Evolutionary conservation across 2,113 vertebrate genomes (phyloP).

Genomic region (Megaceryle torquata): DNA sequence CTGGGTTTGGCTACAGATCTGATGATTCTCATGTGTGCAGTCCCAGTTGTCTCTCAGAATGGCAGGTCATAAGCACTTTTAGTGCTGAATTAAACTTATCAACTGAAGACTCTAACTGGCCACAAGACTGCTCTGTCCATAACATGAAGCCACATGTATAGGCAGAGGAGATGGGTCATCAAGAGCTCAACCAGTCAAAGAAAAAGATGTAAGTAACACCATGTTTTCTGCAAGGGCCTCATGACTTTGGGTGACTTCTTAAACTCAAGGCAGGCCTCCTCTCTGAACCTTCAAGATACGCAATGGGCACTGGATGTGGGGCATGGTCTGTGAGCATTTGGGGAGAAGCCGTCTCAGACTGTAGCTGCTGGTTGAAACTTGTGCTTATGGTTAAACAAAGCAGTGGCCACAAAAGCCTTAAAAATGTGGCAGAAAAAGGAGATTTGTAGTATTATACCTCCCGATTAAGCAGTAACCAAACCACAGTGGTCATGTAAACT

Average conservation of each 20-base stretch:
- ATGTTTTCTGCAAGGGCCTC: neutral
- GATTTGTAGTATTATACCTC: neutral
- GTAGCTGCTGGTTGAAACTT: neutral
- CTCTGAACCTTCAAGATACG: neutral
- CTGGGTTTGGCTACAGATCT: neutral
- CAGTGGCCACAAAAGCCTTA: neutral
- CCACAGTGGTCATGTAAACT: neutral
- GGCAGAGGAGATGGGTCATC: neutral
- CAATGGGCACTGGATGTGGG: neutral
- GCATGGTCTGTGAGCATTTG: neutral
- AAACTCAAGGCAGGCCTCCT: neutral
- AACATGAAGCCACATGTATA: neutral
- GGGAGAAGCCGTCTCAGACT: neutral
- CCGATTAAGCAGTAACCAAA: neutral
- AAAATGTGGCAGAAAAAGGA: neutral
- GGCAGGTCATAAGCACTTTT: neutral
- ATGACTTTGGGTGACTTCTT: neutral
- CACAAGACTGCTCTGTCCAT: neutral
- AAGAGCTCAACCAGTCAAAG: neutral
- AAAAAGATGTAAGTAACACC: neutral
- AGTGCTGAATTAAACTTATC: neutral
- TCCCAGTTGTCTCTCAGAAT: neutral
- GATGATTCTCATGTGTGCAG: neutral
- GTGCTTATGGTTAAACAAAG: neutral
- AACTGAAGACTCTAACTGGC: neutral